Evolutionary conservation across 2,888 invertebrate species (phyloP).

Genomic region (Allophyes oxyacanthae): DNA sequence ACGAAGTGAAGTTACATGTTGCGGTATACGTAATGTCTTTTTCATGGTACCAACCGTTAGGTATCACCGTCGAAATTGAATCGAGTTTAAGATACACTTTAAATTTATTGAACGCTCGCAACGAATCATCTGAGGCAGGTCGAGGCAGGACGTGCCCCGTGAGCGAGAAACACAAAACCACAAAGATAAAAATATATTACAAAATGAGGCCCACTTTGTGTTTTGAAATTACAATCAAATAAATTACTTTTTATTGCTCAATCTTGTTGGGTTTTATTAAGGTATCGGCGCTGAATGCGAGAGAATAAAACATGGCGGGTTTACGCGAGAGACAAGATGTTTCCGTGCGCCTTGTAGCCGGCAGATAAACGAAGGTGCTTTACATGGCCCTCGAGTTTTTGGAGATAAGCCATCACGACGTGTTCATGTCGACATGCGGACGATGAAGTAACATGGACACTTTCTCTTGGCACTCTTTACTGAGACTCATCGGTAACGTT

Average conservation of each 20-base stretch:
- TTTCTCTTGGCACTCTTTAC: slow-evolving; percentile 63
- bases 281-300: slow-evolving; percentile 86
- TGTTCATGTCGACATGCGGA: slow-evolving; percentile 75
- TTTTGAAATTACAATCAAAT: slow-evolving; percentile 90
- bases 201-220: slow-evolving; percentile 88
- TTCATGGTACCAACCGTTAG: slow-evolving; percentile 70
- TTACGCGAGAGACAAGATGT: slow-evolving; percentile 85
- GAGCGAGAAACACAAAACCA: slow-evolving; percentile 86
- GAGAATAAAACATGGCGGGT: slow-evolving; percentile 87
- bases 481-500: slow-evolving; percentile 33
- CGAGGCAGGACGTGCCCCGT: slow-evolving; percentile 79
- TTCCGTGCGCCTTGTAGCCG: slow-evolving; percentile 70
- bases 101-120: slow-evolving; percentile 76
- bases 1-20: slow-evolving; percentile 58
- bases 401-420: slow-evolving; percentile 81
- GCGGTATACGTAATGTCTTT: slow-evolving; percentile 79
- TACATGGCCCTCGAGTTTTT: slow-evolving; percentile 80
- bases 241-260: slow-evolving; percentile 90
- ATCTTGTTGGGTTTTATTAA: slow-evolving; percentile 89
- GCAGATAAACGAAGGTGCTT: slow-evolving; percentile 78
- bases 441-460: slow-evolving; percentile 67
- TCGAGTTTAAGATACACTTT: slow-evolving; percentile 72
- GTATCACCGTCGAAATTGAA: slow-evolving; percentile 76
- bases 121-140: slow-evolving; percentile 72
- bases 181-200: slow-evolving; percentile 88